A percentile compares a stretch with the other conserved stretches of the same genome.
Evolutionary conservation across 2,888 invertebrate genomes (phyloP).

Genomic region (Diachrysia chrysitis): DNA sequence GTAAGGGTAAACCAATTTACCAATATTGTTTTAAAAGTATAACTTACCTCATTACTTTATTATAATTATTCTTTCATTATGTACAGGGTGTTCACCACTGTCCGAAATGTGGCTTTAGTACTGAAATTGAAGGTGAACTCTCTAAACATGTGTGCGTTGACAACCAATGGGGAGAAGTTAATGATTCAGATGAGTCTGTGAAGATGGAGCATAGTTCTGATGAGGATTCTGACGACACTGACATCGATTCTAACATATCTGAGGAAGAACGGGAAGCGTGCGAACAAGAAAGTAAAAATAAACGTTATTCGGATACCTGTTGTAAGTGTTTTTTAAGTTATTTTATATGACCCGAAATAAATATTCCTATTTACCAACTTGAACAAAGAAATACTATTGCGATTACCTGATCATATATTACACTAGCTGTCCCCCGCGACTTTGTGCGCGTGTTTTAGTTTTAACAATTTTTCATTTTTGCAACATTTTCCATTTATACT

Average conservation of each 20-base stretch:
- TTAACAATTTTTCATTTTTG: no score
- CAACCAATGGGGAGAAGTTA: slow-evolving; percentile 32
- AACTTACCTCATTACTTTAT: not conserved
- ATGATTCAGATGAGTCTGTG: slow-evolving; percentile 70
- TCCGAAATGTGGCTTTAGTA: slow-evolving; percentile 46
- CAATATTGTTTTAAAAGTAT: no score
- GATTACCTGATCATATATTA: no score
- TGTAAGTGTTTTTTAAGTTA: slow-evolving; percentile 16
- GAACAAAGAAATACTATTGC: no score
- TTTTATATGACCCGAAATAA: no score
- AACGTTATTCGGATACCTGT: slow-evolving; percentile 34
- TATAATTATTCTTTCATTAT: not conserved
- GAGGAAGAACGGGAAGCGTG: slow-evolving; percentile 62
- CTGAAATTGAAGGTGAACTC: slow-evolving; percentile 48
- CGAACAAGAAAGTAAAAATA: slow-evolving; percentile 35
- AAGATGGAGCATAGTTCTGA: slow-evolving; percentile 57
- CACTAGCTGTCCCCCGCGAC: no score
- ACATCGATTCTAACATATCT: slow-evolving; percentile 69
- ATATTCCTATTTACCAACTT: no score
- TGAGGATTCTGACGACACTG: slow-evolving; percentile 59
- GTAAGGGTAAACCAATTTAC: slow-evolving; percentile 60
- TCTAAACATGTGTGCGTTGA: slow-evolving; percentile 54
- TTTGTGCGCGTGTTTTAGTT: no score
- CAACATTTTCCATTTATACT: no score
- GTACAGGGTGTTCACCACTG: slow-evolving; percentile 40